These are phyloP conservation scores for Stenoptilia bipunctidactyla DNA, from an alignment of 2,888 invertebrate species.

Conservation along the genomic window DNA sequence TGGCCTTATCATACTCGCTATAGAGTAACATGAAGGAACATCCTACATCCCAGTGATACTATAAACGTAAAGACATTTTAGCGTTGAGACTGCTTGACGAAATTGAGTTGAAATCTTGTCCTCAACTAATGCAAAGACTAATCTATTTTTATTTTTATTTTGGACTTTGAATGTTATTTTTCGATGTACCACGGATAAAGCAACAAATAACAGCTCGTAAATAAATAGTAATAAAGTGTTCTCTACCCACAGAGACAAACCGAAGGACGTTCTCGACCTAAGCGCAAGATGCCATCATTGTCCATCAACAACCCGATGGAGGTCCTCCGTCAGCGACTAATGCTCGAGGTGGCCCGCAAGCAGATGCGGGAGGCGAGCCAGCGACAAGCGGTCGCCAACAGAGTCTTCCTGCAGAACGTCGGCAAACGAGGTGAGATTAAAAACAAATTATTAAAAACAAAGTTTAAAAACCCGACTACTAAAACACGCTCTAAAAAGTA, in stretches of 20 bases:
- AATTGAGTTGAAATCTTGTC: no score
- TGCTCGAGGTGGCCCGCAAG: conserved; percentile 86
- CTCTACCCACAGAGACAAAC: conserved; percentile 31
- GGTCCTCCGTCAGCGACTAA: conserved; percentile 83
- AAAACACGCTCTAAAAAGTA: no score
- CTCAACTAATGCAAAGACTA: no score
- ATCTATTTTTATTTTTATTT: no score
- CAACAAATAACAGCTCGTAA: not conserved
- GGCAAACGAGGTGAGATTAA: conserved; percentile 77
- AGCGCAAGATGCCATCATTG: conserved; percentile 78
- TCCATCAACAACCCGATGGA: conserved; percentile 91
- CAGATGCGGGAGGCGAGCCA: conserved; percentile 82
- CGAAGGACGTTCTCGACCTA: conserved; percentile 47
- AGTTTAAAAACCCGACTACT: no score
- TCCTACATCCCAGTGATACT: no score
- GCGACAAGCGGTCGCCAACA: conserved; percentile 79
- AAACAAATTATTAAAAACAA: no score
- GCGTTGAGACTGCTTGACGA: no score
- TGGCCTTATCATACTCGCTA: no score
- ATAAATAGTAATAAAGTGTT: not conserved
- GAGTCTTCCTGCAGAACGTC: conserved; percentile 80
- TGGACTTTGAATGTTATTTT: no score
- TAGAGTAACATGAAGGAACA: no score
- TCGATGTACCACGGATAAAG: not conserved
- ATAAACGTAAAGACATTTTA: no score